Evolutionary conservation across 1,140 invertebrate species (phyloP).

Genomic region (Periplaneta americana): DNA sequence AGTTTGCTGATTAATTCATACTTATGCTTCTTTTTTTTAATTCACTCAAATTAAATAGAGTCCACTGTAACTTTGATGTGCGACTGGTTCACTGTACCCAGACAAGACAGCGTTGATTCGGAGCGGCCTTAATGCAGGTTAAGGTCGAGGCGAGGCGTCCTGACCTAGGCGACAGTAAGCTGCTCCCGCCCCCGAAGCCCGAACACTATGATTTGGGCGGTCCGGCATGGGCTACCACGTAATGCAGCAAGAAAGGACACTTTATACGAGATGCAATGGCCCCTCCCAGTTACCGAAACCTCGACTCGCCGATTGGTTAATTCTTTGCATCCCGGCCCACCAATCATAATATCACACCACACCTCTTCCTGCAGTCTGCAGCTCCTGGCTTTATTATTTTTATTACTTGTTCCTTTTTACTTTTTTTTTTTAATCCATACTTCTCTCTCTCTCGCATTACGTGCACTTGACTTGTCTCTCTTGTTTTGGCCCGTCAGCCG

Average conservation of each 20-base stretch:
- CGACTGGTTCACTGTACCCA: too few relatives aligned
- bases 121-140: neutral
- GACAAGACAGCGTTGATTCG: too few relatives aligned
- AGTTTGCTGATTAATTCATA: too few relatives aligned
- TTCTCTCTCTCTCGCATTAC: neutral
- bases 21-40: too few relatives aligned
- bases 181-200: neutral
- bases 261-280: too few relatives aligned
- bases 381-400: neutral
- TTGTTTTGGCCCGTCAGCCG: too few relatives aligned
- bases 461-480: neutral
- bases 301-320: neutral
- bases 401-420: neutral
- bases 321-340: neutral
- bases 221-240: neutral
- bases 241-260: too few relatives aligned
- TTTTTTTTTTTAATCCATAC: too few relatives aligned
- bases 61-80: too few relatives aligned
- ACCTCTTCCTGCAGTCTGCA: neutral
- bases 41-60: too few relatives aligned
- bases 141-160: neutral
- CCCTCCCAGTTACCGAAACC: neutral
- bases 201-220: neutral
- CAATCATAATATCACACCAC: neutral
- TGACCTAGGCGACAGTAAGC: too few relatives aligned